Base-by-base conservation (phyloP, 2,113 vertebrate species). In the Nothobranchius kuhntae region DNA sequence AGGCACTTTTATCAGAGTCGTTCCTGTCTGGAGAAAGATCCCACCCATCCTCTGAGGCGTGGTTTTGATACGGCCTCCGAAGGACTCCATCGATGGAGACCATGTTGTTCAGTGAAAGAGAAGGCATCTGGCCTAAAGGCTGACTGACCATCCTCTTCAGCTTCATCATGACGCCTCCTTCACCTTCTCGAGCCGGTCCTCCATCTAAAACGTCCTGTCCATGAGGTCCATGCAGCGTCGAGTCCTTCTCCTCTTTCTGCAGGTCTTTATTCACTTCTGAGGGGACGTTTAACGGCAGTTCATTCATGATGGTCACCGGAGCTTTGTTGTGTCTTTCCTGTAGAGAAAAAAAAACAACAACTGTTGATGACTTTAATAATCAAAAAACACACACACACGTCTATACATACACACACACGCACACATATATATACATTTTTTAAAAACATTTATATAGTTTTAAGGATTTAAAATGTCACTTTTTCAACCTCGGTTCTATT, bases 1-100 rank as follows among this genome's bases (percentile, higher is more conserved):
- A 93, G 75, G 89, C 91, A 53, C 91, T 92, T 35, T 86, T 92
- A 75, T 93, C 92, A 0, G 90, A 78, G 71, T 90, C 87, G 3
- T 85, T 87, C 13, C 42, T 69, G 11, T 85, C 84, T 0, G 60
- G 78, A 24, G 82, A 81, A 1, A 13, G 38, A 30, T 75, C 73
- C 14, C 21, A 63, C 3, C 9, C 44, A 0, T 55, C 68, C 35
- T 57, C 52, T 0, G 8, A 30, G 30, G 30, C 1, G 1, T 50
- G 12, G 13, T 67, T 65, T 51, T 71, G 44, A 2, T 7, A 78
- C 30, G 77, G 74, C 65, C 86, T 82, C 53, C 8, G 60, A 8
- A 81, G 75, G 17, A 91, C 75, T 4, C 87, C 89, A 0, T 89
- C 89, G 8, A 42, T 75, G 12, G 48, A 4, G 13, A 13, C 5